These are phyloP conservation scores for Eidolon dupreanum DNA, from an alignment of 2,797 vertebrate species.

Conservation along the genomic window DNA sequence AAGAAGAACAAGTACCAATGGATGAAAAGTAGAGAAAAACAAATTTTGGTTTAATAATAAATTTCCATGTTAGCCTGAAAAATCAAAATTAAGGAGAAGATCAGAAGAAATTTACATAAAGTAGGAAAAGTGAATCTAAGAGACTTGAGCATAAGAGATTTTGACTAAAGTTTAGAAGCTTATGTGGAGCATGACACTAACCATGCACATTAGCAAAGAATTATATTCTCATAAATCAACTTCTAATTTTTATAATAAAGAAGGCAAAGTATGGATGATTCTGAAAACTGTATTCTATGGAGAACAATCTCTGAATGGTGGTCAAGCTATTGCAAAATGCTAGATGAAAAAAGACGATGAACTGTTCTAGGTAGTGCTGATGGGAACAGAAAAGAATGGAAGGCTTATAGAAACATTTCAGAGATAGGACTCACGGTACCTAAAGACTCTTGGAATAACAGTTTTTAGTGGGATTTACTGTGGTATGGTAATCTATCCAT, in stretches of 20 bases:
- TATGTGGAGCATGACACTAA: neutral
- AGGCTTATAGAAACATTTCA: slow-evolving; percentile 15
- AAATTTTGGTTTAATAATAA: slow-evolving; percentile 17
- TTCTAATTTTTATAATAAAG: slow-evolving; percentile 11
- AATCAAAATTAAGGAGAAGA: neutral
- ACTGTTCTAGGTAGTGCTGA: neutral
- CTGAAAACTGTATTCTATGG: slow-evolving; percentile 17
- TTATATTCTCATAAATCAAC: neutral
- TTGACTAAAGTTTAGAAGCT: neutral
- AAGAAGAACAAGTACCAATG: neutral
- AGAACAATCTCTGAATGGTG: neutral
- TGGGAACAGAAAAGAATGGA: neutral
- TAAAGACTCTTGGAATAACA: slow-evolving; percentile 9
- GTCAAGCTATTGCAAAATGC: slow-evolving; percentile 34
- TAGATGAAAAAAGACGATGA: slow-evolving; percentile 14
- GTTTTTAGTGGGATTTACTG: neutral
- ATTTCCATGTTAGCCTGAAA: slow-evolving; percentile 12
- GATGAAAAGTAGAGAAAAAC: slow-evolving; percentile 4
- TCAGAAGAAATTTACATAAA: neutral
- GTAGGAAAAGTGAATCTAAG: slow-evolving; percentile 32
- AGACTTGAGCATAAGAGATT: neutral
- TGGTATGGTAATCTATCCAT: neutral
- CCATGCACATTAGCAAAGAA: neutral
- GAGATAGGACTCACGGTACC: neutral
- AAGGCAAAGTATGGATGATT: neutral